Conservation (phyloP, 2,888 invertebrate species). For the Xiphydria camelus region DNA sequence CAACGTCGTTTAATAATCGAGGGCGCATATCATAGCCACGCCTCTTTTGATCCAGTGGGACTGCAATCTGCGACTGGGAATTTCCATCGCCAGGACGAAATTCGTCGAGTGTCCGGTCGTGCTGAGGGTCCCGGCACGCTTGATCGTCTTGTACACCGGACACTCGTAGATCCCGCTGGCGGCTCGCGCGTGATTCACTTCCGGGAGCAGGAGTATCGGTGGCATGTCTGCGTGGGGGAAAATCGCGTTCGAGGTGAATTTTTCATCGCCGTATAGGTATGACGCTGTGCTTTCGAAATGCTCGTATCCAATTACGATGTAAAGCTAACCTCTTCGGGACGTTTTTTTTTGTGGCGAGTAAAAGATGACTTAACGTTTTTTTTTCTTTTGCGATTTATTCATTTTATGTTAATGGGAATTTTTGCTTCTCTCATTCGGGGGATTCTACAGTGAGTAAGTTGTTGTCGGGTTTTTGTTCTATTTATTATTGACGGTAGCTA, state of each 20-base stretch:
- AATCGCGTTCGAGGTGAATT: too few species aligned
- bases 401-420: too few species aligned
- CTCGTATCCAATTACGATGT: too few species aligned
- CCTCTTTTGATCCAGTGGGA: slow-evolving; percentile 68
- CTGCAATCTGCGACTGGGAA: slow-evolving; percentile 62
- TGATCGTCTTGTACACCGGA: slow-evolving; percentile 70
- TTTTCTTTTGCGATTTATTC: too few species aligned
- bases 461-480: too few species aligned
- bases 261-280: neutral
- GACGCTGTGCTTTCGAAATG: neutral
- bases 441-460: too few species aligned
- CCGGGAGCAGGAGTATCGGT: slow-evolving; percentile 71
- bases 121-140: slow-evolving; percentile 66
- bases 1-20: slow-evolving; percentile 55
- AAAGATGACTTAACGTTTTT: too few species aligned
- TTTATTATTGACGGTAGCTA: too few species aligned
- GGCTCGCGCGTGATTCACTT: slow-evolving; percentile 63
- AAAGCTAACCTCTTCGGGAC: too few species aligned
- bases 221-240: slow-evolving; percentile 64
- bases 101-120: slow-evolving; percentile 74
- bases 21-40: slow-evolving; percentile 63
- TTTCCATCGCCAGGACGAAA: slow-evolving; percentile 66
- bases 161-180: slow-evolving; percentile 61
- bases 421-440: too few species aligned
- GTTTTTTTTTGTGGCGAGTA: too few species aligned